Evolutionary conservation across 2,113 vertebrate genomes (phyloP), one percentile per base, ranked within the genome.

Genomic region (Amphiprion ocellaris): DNA sequence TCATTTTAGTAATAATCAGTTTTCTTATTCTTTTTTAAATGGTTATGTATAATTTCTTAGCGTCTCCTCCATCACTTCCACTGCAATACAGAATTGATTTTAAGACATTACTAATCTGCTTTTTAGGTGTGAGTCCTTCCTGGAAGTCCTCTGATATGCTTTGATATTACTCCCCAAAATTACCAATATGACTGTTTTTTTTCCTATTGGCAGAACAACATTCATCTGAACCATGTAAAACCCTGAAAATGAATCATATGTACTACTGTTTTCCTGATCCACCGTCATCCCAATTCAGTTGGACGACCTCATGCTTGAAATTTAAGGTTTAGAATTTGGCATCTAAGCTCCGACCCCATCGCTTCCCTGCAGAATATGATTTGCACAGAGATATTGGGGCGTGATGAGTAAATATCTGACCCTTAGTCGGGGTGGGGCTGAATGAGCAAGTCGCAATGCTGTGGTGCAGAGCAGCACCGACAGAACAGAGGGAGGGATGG

Each of bases 391-490:
- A 60, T 72, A 15, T 63, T 46, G 52, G 23, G 8, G 19, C 5
- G 55, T 28, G 26, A 61, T 23, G 47, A 52, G 37, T 53, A 61
- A 53, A 61, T 30, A 30, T 50, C 15, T n/a, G 54, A 50, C 49
- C 52, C 6, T 12, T 11, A 5, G 46, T 33, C n/a, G 7, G 17
- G 49, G 17, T 52, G 17, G n/a, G 19, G 49, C 49, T 52, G 49
- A 9, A 52, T 5, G 17, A n/a, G 49, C 49, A 52, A 16, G 17
- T 16, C 6, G 47, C 47, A 4, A 10, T 3, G 17, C 16, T 21
- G 26, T n/a, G 50, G 50, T 65, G 41, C 23, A 70, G 24, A 59
- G 41, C 24, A 26, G 55, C 41, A 54, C 16, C 16, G 15, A 16
- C 47, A 7, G 53, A 37, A 33, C 26, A 50, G 21, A 60, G 14